Evolutionary conservation across 1,140 invertebrate genomes (phyloP).

Genomic region (Nautilus pompilius): DNA sequence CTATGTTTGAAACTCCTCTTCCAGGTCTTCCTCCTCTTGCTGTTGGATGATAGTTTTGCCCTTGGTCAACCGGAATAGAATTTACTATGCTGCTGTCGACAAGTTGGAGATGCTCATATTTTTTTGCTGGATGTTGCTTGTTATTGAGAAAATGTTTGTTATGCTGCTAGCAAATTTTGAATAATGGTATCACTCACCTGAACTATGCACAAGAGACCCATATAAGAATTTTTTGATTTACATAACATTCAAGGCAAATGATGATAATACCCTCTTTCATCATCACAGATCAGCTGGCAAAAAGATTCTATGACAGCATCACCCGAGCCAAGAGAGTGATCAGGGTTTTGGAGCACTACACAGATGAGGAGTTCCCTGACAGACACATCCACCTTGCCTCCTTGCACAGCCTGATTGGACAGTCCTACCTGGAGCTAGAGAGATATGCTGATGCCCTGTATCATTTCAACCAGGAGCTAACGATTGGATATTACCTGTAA

Average conservation of each 20-base stretch:
- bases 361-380: constrained; percentile 43
- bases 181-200: too few relatives aligned
- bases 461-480: constrained; percentile 43
- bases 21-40: too few relatives aligned
- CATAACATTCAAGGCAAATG: not conserved
- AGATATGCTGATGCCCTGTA: constrained; percentile 46
- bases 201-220: too few relatives aligned
- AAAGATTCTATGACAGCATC: constrained; percentile 38
- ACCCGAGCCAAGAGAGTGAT: constrained; percentile 44
- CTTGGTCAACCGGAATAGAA: too few relatives aligned
- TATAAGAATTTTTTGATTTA: not conserved
- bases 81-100: too few relatives aligned
- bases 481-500: constrained; percentile 45
- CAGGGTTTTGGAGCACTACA: constrained; percentile 36
- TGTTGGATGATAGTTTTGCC: too few relatives aligned
- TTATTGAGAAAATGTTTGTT: too few relatives aligned
- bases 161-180: too few relatives aligned
- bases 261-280: not conserved
- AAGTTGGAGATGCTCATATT: too few relatives aligned
- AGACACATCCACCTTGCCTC: constrained; percentile 47
- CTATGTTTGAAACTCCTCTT: too few relatives aligned
- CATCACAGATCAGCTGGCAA: constrained; percentile 42
- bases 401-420: constrained; percentile 53
- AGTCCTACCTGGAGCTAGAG: constrained; percentile 51
- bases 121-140: too few relatives aligned